Percentiles rank a stretch among this genome's conserved stretches.
phyloP scores from a whole-genome alignment of 64 coral and sea anemone species.

The Montipora efflorescens region DNA sequence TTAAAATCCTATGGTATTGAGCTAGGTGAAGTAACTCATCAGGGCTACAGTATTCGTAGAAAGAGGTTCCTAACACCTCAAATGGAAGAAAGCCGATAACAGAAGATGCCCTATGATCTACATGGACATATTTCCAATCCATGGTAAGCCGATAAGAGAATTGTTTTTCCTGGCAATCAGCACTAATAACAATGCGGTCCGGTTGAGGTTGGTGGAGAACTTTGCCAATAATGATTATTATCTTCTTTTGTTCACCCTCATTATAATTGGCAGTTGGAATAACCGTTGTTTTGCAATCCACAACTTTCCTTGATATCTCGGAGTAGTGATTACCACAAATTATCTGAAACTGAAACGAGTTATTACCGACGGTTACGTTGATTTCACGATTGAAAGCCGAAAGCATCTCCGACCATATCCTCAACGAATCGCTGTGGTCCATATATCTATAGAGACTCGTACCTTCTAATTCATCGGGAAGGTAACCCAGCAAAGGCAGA shows the following conservation, averaged over 20 bases:
- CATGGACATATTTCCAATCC: slow-evolving; percentile 50
- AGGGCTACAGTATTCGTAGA: slow-evolving; percentile 18
- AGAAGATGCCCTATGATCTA: slow-evolving; percentile 24
- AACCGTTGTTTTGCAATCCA: background rate
- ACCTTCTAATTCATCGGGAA: background rate
- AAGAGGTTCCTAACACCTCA: background rate
- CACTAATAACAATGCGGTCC: background rate
- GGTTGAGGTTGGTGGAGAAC: background rate
- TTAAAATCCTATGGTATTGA: slow-evolving; percentile 56
- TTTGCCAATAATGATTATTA: slow-evolving; percentile 5
- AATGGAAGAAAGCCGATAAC: slow-evolving; percentile 41
- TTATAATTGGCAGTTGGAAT: background rate
- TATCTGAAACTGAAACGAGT: background rate
- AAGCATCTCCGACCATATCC: background rate
- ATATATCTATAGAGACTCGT: background rate
- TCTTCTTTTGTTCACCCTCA: background rate
- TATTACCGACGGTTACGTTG: background rate
- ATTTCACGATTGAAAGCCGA: background rate
- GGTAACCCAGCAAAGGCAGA: slow-evolving; percentile 32
- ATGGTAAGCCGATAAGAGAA: slow-evolving; percentile 54
- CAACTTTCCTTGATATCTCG: background rate
- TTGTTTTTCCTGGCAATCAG: background rate
- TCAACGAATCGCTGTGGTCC: background rate
- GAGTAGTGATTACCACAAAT: slow-evolving; percentile 16
- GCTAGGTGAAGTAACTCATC: slow-evolving; percentile 47